Conservation (phyloP, 2,113 vertebrate species). For the Seriola quinqueradiata region DNA sequence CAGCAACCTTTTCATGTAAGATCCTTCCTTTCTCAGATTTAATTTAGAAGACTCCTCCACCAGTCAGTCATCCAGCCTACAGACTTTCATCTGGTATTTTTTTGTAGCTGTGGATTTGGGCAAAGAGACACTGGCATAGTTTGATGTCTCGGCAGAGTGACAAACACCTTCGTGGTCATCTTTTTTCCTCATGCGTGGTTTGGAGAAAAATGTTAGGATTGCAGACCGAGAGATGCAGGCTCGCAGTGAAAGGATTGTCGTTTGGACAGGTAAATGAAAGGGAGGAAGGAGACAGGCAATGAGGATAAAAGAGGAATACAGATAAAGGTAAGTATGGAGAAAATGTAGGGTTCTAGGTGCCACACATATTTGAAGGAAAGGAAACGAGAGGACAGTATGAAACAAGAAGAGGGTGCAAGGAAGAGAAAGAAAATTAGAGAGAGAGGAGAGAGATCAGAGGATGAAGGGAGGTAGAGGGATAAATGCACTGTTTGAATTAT, state of each 20-base stretch:
- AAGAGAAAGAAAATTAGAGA: constrained; percentile 29
- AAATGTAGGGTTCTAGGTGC: constrained; percentile 61
- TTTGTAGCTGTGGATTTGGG: constrained; percentile 19
- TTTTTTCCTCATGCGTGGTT: constrained; percentile 39
- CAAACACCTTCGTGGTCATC: constrained; percentile 41
- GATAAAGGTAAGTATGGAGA: constrained; percentile 55
- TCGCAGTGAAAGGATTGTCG: constrained; percentile 50
- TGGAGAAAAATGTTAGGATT: constrained; percentile 56
- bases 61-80: constrained; percentile 27
- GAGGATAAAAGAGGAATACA: constrained; percentile 52
- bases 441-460: constrained; percentile 48
- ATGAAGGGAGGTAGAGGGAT: constrained; percentile 68
- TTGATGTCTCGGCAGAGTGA: constrained; percentile 1
- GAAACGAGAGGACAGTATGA: constrained; percentile 23
- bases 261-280: constrained; percentile 72
- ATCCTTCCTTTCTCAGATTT: constrained; percentile 6
- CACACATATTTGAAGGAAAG: constrained; percentile 19
- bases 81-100: constrained; percentile 28
- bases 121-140: constrained; percentile 17
- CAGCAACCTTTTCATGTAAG: not conserved
- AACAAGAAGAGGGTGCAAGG: constrained; percentile 46
- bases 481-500: constrained; percentile 83
- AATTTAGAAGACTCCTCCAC: constrained; percentile 22
- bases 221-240: constrained; percentile 46
- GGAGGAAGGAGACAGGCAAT: constrained; percentile 21